Conservation (phyloP, 2,113 vertebrate genomes). For the Pterocles burchelli region DNA sequence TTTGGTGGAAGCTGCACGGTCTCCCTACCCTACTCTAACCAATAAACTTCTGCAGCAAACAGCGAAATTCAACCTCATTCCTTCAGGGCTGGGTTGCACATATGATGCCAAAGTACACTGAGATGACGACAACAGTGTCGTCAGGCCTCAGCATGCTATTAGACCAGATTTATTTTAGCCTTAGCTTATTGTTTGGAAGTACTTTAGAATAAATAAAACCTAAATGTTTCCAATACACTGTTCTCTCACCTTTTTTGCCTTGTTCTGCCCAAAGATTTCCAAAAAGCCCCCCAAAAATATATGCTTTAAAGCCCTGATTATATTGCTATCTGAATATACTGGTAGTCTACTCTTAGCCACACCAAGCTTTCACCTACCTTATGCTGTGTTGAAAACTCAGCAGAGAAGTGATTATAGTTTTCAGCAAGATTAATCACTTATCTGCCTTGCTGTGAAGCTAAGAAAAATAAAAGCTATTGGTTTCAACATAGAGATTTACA, state of each 20-base stretch:
- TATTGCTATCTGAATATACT: background rate
- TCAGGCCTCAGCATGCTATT: background rate
- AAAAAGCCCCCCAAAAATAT: background rate
- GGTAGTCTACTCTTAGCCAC: background rate
- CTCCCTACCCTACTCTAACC: background rate
- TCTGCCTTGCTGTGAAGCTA: background rate
- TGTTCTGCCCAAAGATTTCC: background rate
- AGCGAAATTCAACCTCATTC: background rate
- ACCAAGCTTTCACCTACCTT: background rate
- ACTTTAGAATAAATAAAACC: background rate
- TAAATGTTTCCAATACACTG: background rate
- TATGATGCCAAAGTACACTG: accelerated
- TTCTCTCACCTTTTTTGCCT: background rate
- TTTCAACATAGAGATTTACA: background rate
- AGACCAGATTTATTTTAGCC: background rate
- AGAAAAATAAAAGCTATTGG: background rate
- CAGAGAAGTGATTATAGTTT: background rate
- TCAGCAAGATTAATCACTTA: background rate
- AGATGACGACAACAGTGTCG: accelerated
- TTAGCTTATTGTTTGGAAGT: background rate
- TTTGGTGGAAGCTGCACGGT: background rate
- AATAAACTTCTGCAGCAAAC: background rate
- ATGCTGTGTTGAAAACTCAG: background rate
- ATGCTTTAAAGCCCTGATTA: background rate
- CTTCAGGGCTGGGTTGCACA: background rate